Evolutionary conservation across 2,888 invertebrate species (phyloP), one percentile per base, ranked within the genome.

Genomic region (Elaeidobius kamerunicus): DNA sequence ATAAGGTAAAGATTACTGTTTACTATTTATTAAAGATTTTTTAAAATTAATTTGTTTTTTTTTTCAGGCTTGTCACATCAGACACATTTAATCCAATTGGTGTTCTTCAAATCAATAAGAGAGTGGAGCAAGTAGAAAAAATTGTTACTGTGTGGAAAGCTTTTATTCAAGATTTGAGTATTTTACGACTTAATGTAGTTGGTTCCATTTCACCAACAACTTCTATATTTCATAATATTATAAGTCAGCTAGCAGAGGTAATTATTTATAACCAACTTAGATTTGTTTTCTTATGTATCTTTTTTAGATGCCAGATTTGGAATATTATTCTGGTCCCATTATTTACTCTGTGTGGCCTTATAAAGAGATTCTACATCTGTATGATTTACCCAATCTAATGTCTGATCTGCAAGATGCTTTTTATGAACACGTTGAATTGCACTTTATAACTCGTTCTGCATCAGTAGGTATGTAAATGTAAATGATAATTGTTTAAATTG

Each of bases 31-130:
- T n/a, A n/a, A n/a, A n/a, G n/a, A n/a, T n/a, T n/a, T n/a, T 27
- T 7, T 27, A 6, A 9, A 7, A 27, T 27, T 7, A 32, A 36
- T 15, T 14, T 36, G n/a, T 18, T 35, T 35, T 18, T 18, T 39
- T 18, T 39, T 39, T 39, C 18, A 51, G 59, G 32, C 47, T 59
- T 32, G 27, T 60, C 14, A 40, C 39, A 16, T 23, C 50, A 28
- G 51, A 60, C 23, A 35, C 30, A 9, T 61, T 58, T 42, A 60
- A 60, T 56, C 62, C 62, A 30, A 53, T 62, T 19, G 62, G 59
- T 12, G 56, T 52, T 3, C 28, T 61, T 16, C 30, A 59, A 28
- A 48, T 52, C 14, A 57, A 61, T 35, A 52, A 54, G 32, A 20
- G 55, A 38, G 28, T 41, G 20, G 55, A 60, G 34, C 58, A 61